A percentile compares a stretch with the other conserved stretches of the same genome.
These are phyloP conservation scores for Regulus satrapa DNA, from an alignment of 2,113 vertebrate species.

Conservation along the genomic window DNA sequence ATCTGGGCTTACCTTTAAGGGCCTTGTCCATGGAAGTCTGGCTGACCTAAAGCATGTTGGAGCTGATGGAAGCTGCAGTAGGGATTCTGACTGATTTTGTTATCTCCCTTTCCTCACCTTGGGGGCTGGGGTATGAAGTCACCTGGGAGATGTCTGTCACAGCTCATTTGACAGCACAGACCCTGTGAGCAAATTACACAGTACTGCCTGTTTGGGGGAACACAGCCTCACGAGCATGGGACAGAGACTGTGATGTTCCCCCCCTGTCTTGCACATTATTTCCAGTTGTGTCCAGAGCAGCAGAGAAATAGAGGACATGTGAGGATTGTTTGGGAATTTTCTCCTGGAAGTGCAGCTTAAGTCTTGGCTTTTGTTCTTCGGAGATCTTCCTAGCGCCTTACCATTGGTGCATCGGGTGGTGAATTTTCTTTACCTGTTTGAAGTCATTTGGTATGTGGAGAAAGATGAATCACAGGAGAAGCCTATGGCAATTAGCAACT, in stretches of 20 bases:
- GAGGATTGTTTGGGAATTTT: background rate
- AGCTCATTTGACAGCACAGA: background rate
- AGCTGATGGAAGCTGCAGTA: background rate
- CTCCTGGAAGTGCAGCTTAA: background rate
- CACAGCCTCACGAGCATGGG: background rate
- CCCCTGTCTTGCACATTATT: background rate
- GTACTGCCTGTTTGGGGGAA: background rate
- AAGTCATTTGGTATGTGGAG: background rate
- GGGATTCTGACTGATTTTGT: background rate
- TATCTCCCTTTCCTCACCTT: background rate
- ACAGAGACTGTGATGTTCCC: background rate
- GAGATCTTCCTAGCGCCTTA: background rate
- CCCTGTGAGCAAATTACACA: background rate
- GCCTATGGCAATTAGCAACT: slow-evolving; percentile 27
- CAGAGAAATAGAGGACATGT: background rate
- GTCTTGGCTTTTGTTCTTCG: background rate
- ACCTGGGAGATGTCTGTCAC: background rate
- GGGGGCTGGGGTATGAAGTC: background rate
- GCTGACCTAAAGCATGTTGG: accelerated
- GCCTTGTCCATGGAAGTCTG: background rate
- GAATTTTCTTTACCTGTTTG: background rate
- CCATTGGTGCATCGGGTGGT: background rate
- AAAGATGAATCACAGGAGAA: slow-evolving; percentile 54
- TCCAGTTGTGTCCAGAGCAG: background rate
- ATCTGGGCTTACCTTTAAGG: background rate